phyloP scores from a whole-genome alignment of 2,113 vertebrate species.

The Pogona vitticeps region DNA sequence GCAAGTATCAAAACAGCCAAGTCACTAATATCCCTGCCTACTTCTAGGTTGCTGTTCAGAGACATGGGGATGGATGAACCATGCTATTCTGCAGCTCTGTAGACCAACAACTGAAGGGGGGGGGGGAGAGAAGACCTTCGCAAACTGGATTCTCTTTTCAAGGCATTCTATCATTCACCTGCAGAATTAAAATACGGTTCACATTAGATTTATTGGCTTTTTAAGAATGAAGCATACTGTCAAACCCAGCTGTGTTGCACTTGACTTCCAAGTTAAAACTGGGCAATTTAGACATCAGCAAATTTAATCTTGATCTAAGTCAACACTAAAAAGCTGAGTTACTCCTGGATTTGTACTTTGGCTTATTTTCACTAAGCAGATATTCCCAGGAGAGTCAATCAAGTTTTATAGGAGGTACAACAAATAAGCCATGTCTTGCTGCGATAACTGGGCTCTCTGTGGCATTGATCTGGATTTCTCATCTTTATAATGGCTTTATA shows the following conservation, averaged over 20 bases:
- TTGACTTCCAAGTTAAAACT: conserved; percentile 9
- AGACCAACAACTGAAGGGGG: not conserved
- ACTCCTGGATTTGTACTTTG: conserved; percentile 30
- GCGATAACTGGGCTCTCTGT: conserved; percentile 1
- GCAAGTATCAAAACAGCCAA: not conserved
- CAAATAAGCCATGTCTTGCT: conserved; percentile 21
- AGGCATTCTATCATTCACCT: fast-evolving
- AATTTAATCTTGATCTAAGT: conserved; percentile 37
- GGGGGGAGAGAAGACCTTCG: not conserved
- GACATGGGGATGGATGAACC: not conserved
- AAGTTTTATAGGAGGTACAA: not conserved
- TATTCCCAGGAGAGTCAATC: conserved; percentile 23
- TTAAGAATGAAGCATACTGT: not conserved
- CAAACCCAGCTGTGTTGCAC: not conserved
- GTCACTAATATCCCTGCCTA: not conserved
- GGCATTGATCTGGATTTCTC: conserved; percentile 20
- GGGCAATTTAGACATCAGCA: conserved; percentile 35
- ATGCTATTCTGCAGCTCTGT: not conserved
- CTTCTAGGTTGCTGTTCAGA: not conserved
- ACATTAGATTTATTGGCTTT: not conserved
- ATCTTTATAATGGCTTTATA: conserved; percentile 17
- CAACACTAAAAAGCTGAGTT: conserved; percentile 33
- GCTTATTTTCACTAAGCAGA: conserved; percentile 33
- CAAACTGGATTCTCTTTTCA: conserved; percentile 1
- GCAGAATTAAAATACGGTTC: conserved; percentile 23